These are phyloP conservation scores for Pteria penguin DNA, from an alignment of 2,888 invertebrate genomes.

Conservation along the genomic window DNA sequence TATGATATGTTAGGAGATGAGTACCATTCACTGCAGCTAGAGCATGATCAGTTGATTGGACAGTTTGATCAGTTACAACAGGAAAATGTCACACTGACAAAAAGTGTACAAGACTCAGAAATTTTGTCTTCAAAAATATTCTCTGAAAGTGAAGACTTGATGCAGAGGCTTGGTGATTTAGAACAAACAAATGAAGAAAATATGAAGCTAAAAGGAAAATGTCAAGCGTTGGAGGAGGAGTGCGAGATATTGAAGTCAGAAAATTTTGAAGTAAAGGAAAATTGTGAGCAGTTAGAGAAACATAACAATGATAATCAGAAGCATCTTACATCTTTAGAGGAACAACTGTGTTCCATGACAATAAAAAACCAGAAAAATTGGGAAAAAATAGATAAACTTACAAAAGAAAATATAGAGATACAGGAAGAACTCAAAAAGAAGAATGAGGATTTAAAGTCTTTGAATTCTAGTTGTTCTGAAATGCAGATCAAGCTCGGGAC, in stretches of 20 bases:
- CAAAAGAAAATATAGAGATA: neutral
- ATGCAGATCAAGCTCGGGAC: neutral
- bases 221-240: slow-evolving; percentile 32
- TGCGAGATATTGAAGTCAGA: slow-evolving; percentile 13
- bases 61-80: slow-evolving; percentile 36
- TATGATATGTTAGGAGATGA: slow-evolving; percentile 45
- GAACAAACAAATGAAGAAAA: slow-evolving; percentile 11
- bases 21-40: slow-evolving; percentile 40
- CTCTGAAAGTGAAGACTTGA: slow-evolving; percentile 20
- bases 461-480: neutral
- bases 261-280: neutral
- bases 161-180: slow-evolving; percentile 18
- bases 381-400: neutral
- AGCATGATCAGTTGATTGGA: slow-evolving; percentile 40
- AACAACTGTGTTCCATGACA: neutral
- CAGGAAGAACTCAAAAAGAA: neutral
- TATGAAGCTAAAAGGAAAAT: slow-evolving; percentile 6
- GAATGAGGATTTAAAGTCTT: slow-evolving; percentile 1
- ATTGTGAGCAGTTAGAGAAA: slow-evolving; percentile 9
- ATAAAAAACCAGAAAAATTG: neutral
- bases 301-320: slow-evolving; percentile 12
- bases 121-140: slow-evolving; percentile 11
- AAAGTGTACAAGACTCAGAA: slow-evolving; percentile 20
- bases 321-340: slow-evolving; percentile 6
- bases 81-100: slow-evolving; percentile 19